Conservation (phyloP, 2,113 vertebrate species). For the Philantomba maxwellii region DNA sequence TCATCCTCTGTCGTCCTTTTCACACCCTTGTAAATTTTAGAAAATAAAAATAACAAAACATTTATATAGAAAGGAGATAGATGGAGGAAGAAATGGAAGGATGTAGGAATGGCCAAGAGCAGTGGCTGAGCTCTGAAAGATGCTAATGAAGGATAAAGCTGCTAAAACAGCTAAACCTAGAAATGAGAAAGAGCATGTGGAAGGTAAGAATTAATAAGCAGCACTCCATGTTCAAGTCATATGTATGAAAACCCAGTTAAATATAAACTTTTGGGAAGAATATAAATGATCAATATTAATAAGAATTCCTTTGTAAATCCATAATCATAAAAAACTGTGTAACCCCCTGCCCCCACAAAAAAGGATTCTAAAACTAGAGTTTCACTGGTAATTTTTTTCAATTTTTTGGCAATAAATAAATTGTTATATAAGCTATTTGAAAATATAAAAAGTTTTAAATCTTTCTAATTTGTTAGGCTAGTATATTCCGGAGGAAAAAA, state of each 20-base stretch:
- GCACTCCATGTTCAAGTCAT: not conserved
- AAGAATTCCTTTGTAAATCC: not conserved
- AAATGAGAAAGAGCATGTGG: not conserved
- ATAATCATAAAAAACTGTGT: not conserved
- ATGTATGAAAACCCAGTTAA: not conserved
- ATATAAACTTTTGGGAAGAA: not conserved
- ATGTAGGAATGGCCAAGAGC: not conserved
- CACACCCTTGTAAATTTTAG: not conserved
- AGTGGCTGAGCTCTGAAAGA: not conserved
- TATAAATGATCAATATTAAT: not conserved
- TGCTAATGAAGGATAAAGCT: not conserved
- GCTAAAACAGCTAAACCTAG: not conserved
- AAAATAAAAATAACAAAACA: not conserved
- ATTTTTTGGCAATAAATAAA: not conserved
- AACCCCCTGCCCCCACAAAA: not conserved
- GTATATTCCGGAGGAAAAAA: not conserved
- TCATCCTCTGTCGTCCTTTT: not conserved
- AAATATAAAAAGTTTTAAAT: not conserved
- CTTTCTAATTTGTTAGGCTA: not conserved
- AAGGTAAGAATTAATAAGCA: not conserved
- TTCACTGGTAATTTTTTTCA: not conserved
- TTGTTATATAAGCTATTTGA: not conserved
- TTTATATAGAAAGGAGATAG: not conserved
- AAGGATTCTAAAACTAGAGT: not conserved
- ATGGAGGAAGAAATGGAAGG: not conserved